These are phyloP conservation scores for Urocynchramus pylzowi DNA, from an alignment of 2,113 vertebrate species.

Conservation along the genomic window DNA sequence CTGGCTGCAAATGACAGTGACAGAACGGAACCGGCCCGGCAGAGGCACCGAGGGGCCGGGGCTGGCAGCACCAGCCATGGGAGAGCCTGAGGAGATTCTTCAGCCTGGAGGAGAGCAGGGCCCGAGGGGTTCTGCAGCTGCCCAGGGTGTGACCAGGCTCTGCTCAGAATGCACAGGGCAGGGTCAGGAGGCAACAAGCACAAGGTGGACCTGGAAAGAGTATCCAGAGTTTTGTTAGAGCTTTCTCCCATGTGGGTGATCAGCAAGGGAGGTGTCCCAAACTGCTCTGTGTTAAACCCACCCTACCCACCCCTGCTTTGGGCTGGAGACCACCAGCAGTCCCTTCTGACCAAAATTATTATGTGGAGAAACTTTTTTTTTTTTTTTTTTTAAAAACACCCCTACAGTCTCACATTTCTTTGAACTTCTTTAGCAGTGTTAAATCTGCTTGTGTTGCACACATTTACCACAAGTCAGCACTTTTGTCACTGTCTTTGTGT, in stretches of 20 bases:
- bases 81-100: rapidly evolving
- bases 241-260: rapidly evolving
- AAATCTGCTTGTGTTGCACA: conserved; percentile 9
- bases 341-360: neutral
- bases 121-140: rapidly evolving
- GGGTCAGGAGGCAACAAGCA: neutral
- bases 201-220: neutral
- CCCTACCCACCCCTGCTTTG: neutral
- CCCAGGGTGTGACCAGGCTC: neutral
- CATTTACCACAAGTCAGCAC: conserved; percentile 34
- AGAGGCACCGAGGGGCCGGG: rapidly evolving
- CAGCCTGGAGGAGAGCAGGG: too few species aligned
- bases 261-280: rapidly evolving
- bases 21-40: neutral
- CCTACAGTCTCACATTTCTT: neutral
- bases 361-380: neutral
- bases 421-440: neutral
- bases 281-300: neutral
- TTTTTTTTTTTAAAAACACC: neutral
- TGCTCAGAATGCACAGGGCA: neutral
- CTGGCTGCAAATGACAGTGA: neutral
- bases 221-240: neutral
- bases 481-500: conserved; percentile 59
- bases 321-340: neutral
- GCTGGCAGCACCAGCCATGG: rapidly evolving